Evolutionary conservation across 2,113 vertebrate genomes (phyloP).

Genomic region (Pyrgilauda ruficollis): DNA sequence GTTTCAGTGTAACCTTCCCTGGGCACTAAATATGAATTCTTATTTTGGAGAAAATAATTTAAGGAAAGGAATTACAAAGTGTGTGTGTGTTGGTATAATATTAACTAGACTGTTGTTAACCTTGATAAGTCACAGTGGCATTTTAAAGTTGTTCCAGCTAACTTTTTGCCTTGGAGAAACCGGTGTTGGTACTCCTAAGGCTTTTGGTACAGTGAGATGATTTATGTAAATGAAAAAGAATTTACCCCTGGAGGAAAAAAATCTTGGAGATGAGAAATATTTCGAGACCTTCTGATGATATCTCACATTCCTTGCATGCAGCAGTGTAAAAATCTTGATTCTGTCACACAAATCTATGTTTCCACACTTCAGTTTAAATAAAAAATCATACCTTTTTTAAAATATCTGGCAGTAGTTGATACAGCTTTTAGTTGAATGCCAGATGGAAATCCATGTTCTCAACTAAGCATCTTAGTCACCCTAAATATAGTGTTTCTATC

Average conservation of each 20-base stretch:
- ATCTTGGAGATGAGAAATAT: background rate
- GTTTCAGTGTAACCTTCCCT: background rate
- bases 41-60: background rate
- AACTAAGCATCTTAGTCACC: constrained; percentile 50
- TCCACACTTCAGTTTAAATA: constrained; percentile 24
- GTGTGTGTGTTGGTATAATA: background rate
- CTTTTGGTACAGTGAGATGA: background rate
- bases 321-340: background rate
- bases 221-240: background rate
- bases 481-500: constrained; percentile 59
- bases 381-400: constrained; percentile 4
- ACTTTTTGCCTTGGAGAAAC: background rate
- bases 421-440: constrained; percentile 34
- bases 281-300: constrained; percentile 9
- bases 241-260: background rate
- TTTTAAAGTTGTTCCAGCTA: background rate
- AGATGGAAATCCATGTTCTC: constrained; percentile 54
- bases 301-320: background rate
- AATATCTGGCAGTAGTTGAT: constrained; percentile 40
- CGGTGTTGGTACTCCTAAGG: background rate
- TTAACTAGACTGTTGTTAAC: background rate
- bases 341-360: constrained; percentile 18
- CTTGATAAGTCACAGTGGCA: background rate
- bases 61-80: background rate
- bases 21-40: background rate